These are phyloP conservation scores for Atta texana DNA, from an alignment of 1,140 invertebrate species.

Conservation along the genomic window DNA sequence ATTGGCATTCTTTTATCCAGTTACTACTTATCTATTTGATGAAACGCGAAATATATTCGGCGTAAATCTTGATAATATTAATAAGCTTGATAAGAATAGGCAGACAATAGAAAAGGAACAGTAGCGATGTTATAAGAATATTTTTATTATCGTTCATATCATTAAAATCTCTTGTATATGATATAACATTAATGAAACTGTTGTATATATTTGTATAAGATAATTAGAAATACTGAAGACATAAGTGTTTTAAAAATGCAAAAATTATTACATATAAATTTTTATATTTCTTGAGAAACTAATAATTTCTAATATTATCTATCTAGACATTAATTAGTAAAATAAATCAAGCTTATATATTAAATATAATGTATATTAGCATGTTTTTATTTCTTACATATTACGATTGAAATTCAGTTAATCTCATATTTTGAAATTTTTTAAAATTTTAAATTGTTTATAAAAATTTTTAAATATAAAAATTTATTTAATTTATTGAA, in stretches of 20 bases:
- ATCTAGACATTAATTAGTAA: background rate
- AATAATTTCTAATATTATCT: background rate
- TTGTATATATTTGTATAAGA: background rate
- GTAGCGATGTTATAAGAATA: slow-evolving; percentile 5
- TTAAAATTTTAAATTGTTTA: slow-evolving; percentile 6
- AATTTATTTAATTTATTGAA: background rate
- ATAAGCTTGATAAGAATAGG: slow-evolving; percentile 8
- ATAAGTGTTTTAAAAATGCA: background rate
- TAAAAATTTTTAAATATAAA: background rate
- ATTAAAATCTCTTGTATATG: background rate
- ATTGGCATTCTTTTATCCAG: background rate
- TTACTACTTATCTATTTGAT: background rate
- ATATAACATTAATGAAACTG: background rate
- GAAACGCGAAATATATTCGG: slow-evolving; percentile 24
- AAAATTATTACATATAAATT: background rate
- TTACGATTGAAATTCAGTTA: background rate
- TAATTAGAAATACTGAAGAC: background rate
- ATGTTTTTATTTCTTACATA: background rate
- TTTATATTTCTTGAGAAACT: background rate
- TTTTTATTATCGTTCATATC: slow-evolving; percentile 16
- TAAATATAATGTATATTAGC: background rate
- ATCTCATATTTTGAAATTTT: background rate
- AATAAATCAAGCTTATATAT: background rate
- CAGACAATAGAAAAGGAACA: slow-evolving; percentile 2
- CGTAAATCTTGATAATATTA: slow-evolving; percentile 30